Percentiles rank a stretch among this genome's conserved stretches.
Conservation (phyloP, 2,113 vertebrate species). For the Mesitornis unicolor region DNA sequence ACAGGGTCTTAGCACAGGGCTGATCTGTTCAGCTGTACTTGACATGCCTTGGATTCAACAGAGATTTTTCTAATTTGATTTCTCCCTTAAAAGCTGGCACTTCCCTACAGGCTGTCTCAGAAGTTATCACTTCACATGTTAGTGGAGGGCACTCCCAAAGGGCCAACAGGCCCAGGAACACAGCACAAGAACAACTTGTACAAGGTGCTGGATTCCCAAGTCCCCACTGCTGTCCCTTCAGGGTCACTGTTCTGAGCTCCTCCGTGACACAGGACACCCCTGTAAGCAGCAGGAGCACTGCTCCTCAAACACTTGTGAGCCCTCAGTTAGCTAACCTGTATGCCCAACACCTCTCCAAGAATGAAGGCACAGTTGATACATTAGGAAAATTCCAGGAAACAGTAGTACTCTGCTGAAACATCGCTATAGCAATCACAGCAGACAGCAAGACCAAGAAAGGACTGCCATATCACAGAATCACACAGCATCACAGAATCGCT, state of each 20-base stretch:
- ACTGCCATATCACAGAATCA: no score
- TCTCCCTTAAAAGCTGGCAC: background rate
- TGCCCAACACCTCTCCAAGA: background rate
- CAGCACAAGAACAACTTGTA: background rate
- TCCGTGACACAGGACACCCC: background rate
- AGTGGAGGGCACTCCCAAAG: background rate
- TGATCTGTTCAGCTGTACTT: background rate
- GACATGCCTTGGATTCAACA: background rate
- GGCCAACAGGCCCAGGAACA: background rate
- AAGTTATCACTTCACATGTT: background rate
- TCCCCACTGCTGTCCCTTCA: background rate
- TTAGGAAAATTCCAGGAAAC: background rate
- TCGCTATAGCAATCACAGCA: background rate
- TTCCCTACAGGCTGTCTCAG: background rate
- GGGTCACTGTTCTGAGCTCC: background rate
- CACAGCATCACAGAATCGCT: no score
- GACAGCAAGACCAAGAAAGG: background rate
- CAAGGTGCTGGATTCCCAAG: background rate
- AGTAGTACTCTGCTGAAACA: background rate
- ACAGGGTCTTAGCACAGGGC: background rate
- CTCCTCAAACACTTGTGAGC: background rate
- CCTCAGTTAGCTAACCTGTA: background rate
- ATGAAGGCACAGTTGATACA: background rate
- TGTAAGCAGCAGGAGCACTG: background rate
- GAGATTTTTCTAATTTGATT: background rate